Conservation (phyloP, 2,113 vertebrate genomes). For the Oriolus oriolus region DNA sequence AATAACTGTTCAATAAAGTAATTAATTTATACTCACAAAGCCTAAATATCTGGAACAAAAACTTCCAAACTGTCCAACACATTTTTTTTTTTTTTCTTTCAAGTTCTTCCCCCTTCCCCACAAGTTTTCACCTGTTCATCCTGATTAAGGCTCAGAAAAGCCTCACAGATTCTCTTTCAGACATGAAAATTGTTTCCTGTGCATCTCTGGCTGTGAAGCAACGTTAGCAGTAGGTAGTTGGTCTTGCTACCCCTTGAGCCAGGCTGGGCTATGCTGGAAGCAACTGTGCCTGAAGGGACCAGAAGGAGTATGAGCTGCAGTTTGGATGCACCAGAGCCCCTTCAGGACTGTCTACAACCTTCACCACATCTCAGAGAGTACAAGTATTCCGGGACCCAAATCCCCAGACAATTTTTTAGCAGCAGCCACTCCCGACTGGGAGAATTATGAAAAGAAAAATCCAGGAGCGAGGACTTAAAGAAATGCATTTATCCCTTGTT, state of each 20-base stretch:
- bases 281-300: neutral
- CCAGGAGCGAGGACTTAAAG: neutral
- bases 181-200: neutral
- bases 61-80: neutral
- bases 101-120: neutral
- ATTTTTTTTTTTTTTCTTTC: neutral
- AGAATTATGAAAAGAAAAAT: neutral
- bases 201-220: neutral
- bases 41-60: neutral
- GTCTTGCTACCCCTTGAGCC: neutral
- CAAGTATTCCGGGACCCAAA: neutral
- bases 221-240: neutral
- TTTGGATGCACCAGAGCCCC: neutral
- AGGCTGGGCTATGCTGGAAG: neutral
- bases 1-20: neutral
- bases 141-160: neutral
- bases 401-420: neutral
- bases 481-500: neutral
- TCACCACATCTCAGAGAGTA: neutral
- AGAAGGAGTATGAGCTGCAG: neutral
- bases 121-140: neutral
- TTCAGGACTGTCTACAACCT: neutral
- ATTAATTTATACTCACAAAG: neutral
- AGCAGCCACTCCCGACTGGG: neutral
- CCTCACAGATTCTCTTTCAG: neutral